Evolutionary conservation across 2,113 vertebrate genomes (phyloP), one percentile per base, ranked within the genome.

Genomic region (Rhineura floridana): DNA sequence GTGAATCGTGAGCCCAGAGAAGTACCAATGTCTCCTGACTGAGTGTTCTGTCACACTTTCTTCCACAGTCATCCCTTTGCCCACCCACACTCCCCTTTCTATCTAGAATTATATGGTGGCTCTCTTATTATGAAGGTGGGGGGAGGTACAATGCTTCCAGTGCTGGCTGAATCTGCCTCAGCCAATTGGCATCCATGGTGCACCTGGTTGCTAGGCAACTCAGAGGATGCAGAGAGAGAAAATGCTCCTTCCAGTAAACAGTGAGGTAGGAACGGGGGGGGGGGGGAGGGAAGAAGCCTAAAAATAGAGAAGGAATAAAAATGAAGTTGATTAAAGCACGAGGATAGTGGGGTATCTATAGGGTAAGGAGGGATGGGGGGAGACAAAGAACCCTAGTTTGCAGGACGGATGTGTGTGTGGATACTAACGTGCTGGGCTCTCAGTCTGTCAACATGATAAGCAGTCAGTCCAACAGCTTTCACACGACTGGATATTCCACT

Each of bases 181-280:
- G 84, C 96, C 96, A 97, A 97, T 97, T 93, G 70, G 92, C 87
- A 93, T 93, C 90, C 91, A 94, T 94, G 91, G 94, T 89, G 95
- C 97, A 97, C 94, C 95, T 90, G 94, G 98, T 98, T 98, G 96
- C 98, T 94, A 97, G 96, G 98, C 98, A 98, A 98, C 98, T 84
- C 69, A 82, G 88, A 67, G 94, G 87, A 95, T 93, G 91, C 95
- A 96, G 90, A 86, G 82, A 83, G 28, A 72, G 85, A 84, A 75
- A 92, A 52, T 44, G 81, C 80, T 92, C 84, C 88, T 92, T 88
- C 90, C 91, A 93, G 95, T 92, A 93, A 91, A 92, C 85, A 91
- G 89, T 91, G 91, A 94, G 90, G 91, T 95, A 94, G 94, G 92
- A 89, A 94, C 11, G 33, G 87, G 92, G 88, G 89, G 82, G 77